These are phyloP conservation scores for Enteromius trimaculatus DNA, from an alignment of 2,797 vertebrate genomes.

Conservation along the genomic window DNA sequence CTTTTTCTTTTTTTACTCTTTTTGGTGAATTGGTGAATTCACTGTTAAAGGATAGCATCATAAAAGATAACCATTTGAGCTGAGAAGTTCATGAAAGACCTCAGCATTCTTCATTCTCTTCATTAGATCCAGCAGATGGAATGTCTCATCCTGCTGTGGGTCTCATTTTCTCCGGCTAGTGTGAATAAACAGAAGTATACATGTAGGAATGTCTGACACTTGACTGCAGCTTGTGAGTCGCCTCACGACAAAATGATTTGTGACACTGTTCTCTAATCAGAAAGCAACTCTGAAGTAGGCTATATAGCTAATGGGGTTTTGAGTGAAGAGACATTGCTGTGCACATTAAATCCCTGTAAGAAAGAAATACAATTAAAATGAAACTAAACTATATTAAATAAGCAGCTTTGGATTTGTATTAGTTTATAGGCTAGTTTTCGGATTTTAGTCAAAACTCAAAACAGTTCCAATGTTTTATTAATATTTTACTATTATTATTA, in stretches of 20 bases:
- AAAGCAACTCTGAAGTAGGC: background rate
- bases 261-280: conserved; percentile 10
- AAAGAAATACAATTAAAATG: too few relatives aligned
- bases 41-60: background rate
- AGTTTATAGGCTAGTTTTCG: background rate
- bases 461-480: background rate
- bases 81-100: background rate
- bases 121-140: conserved; percentile 58
- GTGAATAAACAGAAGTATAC: conserved; percentile 54
- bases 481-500: background rate
- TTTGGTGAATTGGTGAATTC: background rate
- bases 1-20: background rate
- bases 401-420: background rate
- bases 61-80: background rate
- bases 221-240: conserved; percentile 51
- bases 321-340: background rate
- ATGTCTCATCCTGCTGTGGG: conserved; percentile 52
- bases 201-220: conserved; percentile 51
- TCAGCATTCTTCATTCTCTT: conserved; percentile 35
- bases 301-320: background rate
- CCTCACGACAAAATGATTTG: conserved; percentile 48
- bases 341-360: background rate
- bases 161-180: conserved; percentile 47
- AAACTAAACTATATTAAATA: background rate
- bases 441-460: background rate